Evolutionary conservation across 2,113 vertebrate genomes (phyloP), one percentile per base, ranked within the genome.

Genomic region (Oxyruncus cristatus): DNA sequence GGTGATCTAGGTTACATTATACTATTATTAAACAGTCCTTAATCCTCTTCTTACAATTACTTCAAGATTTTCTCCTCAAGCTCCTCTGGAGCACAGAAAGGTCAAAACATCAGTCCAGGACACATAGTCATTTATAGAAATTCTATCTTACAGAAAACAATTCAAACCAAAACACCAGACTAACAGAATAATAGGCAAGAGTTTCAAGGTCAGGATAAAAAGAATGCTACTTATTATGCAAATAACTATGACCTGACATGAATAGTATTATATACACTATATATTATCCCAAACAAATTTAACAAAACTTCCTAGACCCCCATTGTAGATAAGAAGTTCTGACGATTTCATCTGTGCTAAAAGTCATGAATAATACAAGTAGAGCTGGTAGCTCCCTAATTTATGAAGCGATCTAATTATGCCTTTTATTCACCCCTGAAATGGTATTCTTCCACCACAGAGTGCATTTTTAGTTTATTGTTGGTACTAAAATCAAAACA

Each of bases 341-440:
- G 21, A 87, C n/a, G 84, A 76, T 59, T 94, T 82, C 20, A 82
- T 35, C 32, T 50, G 58, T 86, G 68, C 71, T 89, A 91, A 86
- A 77, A 82, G 47, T 35, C 73, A 67, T 37, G 41, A 17, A 53
- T 66, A 80, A 90, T 33, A 76, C 63, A 70, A 74, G 49, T 44
- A 88, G 72, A 96, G 65, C 44, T 92, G 61, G 42, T 53, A 95
- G 83, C 96, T 89, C 62, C 42, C 24, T 68, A 80, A 68, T 70
- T 86, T 87, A 83, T 73, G 74, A 86, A 87, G 90, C 81, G 6
- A 87, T 63, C 44, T 62, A 72, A 96, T 92, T 85, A 93, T 23
- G 89, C 65, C 50, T 93, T 94, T 95, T 85, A 89, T 90, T 95
- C 71, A 95, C 79, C 77, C 83, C 90, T 94, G 88, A 92, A 95